Conservation (phyloP, 2,888 invertebrate genomes). For the Drosophila barbarae region DNA sequence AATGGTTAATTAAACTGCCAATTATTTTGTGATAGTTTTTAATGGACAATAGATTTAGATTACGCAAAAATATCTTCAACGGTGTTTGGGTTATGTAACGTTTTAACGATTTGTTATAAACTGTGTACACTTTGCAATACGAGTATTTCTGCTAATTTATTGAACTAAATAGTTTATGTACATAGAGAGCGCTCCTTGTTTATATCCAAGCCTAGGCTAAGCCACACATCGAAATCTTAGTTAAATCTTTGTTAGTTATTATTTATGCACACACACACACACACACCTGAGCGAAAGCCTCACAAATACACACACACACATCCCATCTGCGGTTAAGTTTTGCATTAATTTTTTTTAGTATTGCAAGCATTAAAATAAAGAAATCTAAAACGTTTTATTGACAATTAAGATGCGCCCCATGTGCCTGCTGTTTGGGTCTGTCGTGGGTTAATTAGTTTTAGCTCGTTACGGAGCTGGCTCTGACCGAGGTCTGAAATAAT, state of each 20-base stretch:
- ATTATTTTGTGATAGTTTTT: slow-evolving; percentile 76
- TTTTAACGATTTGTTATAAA: slow-evolving; percentile 57
- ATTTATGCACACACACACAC: slow-evolving; percentile 63
- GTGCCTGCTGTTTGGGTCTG: slow-evolving; percentile 30
- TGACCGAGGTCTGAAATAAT: slow-evolving; percentile 65
- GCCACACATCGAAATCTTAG: slow-evolving; percentile 56
- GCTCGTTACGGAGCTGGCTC: slow-evolving; percentile 45
- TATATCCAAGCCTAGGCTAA: slow-evolving; percentile 47
- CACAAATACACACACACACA: slow-evolving; percentile 31
- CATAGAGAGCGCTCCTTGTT: slow-evolving; percentile 50
- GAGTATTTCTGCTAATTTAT: slow-evolving; percentile 66
- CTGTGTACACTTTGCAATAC: slow-evolving; percentile 62
- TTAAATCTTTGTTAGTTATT: slow-evolving; percentile 75
- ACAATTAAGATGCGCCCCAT: slow-evolving; percentile 58
- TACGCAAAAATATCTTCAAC: slow-evolving; percentile 47
- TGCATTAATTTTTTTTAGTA: slow-evolving; percentile 63
- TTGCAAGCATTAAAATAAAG: slow-evolving; percentile 68
- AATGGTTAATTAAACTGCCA: slow-evolving; percentile 72
- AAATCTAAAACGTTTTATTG: slow-evolving; percentile 69
- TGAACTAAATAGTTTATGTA: slow-evolving; percentile 68
- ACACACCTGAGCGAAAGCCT: slow-evolving; percentile 13
- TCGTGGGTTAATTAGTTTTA: slow-evolving; percentile 69
- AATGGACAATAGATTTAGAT: slow-evolving; percentile 48
- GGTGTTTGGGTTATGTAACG: slow-evolving; percentile 67
- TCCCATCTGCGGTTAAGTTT: slow-evolving; percentile 54